Evolutionary conservation across 1,140 invertebrate species (phyloP).

Genomic region (Tetramorium simillimum): DNA sequence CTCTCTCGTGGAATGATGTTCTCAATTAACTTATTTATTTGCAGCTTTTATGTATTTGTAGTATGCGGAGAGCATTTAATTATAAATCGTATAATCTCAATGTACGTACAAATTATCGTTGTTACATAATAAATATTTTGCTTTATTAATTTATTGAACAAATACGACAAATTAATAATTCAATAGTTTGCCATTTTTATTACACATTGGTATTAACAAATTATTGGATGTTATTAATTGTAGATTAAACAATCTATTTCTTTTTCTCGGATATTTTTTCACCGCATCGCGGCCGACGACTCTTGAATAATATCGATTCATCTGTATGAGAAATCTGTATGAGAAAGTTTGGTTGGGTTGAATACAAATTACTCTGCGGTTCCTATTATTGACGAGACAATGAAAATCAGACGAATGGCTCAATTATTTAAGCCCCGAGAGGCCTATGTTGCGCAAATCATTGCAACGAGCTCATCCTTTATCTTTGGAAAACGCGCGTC

Average conservation of each 20-base stretch:
- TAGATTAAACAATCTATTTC: not conserved
- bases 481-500: not conserved
- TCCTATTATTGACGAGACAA: not conserved
- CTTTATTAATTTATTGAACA: not conserved
- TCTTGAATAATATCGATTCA: constrained; percentile 9
- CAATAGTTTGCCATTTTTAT: not conserved
- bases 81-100: not conserved
- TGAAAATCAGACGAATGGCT: not conserved
- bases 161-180: not conserved
- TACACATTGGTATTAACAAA: not conserved
- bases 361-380: not conserved
- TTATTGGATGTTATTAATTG: not conserved
- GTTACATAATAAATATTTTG: not conserved
- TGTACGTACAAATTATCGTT: not conserved
- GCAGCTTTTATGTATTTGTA: not conserved
- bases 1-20: not conserved
- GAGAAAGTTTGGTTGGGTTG: not conserved
- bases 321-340: constrained; percentile 1
- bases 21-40: not conserved
- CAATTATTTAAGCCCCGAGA: constrained; percentile 3
- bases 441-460: not conserved
- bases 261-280: not conserved
- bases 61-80: not conserved
- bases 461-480: not conserved
- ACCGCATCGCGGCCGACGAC: not conserved